Evolutionary conservation across 2,888 invertebrate species (phyloP).

Genomic region (Megamerina dolium): DNA sequence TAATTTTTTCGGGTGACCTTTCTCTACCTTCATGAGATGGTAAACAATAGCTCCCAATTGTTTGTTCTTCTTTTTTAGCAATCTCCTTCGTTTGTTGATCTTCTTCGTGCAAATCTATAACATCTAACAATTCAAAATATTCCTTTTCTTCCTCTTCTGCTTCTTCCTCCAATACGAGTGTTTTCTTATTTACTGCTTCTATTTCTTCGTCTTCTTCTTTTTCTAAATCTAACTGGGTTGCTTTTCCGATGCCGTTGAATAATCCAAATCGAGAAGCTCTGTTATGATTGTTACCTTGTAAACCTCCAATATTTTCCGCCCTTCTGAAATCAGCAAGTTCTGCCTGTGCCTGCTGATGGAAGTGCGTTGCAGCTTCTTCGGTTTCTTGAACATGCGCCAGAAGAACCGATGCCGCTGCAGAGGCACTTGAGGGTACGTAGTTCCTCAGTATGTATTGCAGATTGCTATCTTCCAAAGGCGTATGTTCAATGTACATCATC

Average conservation of each 20-base stretch:
- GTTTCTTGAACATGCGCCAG: slow-evolving; percentile 22
- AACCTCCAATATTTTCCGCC: no score
- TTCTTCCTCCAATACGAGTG: not conserved
- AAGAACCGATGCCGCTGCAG: slow-evolving; percentile 20
- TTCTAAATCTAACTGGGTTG: no score
- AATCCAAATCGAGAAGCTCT: slow-evolving; percentile 13
- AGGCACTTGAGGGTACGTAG: slow-evolving; percentile 21
- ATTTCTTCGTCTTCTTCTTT: not conserved
- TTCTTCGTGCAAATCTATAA: slow-evolving; percentile 15
- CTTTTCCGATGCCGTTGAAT: not conserved
- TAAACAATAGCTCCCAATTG: no score
- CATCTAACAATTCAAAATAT: slow-evolving; percentile 22
- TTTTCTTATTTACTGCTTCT: not conserved
- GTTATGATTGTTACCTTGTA: no score
- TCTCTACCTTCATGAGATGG: no score
- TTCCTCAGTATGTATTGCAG: slow-evolving; percentile 24
- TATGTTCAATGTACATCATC: slow-evolving; percentile 31
- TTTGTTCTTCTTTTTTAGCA: no score
- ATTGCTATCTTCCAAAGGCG: slow-evolving; percentile 25
- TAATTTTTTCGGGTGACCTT: slow-evolving; percentile 8
- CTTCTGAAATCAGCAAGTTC: no score
- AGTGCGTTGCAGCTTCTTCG: slow-evolving; percentile 16
- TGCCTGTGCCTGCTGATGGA: no score
- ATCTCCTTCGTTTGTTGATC: no score
- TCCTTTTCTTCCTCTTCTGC: slow-evolving; percentile 15